Base-by-base conservation (phyloP, 2,888 invertebrate species). In the Papilio gigon region DNA sequence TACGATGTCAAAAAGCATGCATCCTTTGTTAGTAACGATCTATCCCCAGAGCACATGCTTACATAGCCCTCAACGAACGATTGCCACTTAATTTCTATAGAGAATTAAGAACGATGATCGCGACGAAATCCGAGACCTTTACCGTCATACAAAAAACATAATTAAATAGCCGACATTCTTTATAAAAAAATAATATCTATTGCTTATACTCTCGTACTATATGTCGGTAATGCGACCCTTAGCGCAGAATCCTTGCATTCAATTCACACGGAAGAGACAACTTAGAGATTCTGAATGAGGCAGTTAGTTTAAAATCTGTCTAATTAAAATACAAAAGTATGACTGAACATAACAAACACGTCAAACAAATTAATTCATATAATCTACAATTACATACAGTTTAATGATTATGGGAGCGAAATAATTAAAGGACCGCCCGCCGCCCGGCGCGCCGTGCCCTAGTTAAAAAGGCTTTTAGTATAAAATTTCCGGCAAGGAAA, bases 381-480 rank as follows among this genome's bases (percentile, higher is more conserved):
- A 53, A 14, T 8, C 17, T 9, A 30, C 53, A 30, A 53, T 53
- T 53, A 53, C 53, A 53, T n/a, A n/a, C 17, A 53, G 27, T 30
- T 53, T 53, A 30, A 53, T 53, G 50, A 53, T 27, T 30, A 30
- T 53, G 53, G 30, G n/a, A 30, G 53, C 53, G 30, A 27, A 53
- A 53, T 53, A 53, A 53, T 53, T 53, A 53, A 53, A 53, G 53
- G 30, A 30, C 53, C 53, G 14, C 47, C 47, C 3, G 3, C n/a
- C 40, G 40, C n/a, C n/a, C 37, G n/a, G n/a, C 40, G 40, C 47
- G 9, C 20, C 27, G 27, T 53, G 53, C 53, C 53, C 53, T 53
- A 53, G n/a, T 53, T 53, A 53, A 30, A 53, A 53, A 27, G n/a
- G n/a, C n/a, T 30, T 25, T 53, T 27, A n/a, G 27, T 17, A 53